Evolutionary conservation across 64 coral and sea anemone genomes (phyloP).

Genomic region (Porites australiensis): DNA sequence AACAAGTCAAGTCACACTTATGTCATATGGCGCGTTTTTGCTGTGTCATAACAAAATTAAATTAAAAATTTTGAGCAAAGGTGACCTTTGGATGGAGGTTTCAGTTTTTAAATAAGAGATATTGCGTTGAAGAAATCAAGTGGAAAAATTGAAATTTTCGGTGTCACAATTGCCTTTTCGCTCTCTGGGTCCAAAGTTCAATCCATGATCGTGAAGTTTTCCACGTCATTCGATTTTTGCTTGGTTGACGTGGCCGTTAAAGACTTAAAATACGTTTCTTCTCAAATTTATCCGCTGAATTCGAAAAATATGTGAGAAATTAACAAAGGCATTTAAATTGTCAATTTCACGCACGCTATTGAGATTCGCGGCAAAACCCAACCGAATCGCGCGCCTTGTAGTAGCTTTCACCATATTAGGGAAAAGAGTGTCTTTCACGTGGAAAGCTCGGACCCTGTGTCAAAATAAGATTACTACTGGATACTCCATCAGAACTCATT

Average conservation of each 20-base stretch:
- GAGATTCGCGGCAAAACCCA: neutral
- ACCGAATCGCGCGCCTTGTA: slow-evolving; percentile 22
- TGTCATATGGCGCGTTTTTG: too few relatives aligned
- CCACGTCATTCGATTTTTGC: slow-evolving; percentile 27
- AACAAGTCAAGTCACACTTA: too few relatives aligned
- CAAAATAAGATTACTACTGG: neutral
- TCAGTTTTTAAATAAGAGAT: neutral
- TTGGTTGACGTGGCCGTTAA: slow-evolving; percentile 32
- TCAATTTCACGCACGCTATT: neutral
- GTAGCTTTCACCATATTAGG: slow-evolving; percentile 55
- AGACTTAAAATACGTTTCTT: neutral
- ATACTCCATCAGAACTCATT: neutral
- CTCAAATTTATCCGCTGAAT: neutral
- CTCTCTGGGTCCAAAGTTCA: slow-evolving; percentile 26
- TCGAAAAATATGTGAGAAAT: neutral
- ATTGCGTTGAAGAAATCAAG: slow-evolving; percentile 6
- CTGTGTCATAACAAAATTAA: neutral
- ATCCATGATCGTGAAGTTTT: neutral
- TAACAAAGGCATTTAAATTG: neutral
- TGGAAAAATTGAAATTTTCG: neutral
- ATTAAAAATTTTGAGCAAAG: neutral
- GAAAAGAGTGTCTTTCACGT: slow-evolving; percentile 59
- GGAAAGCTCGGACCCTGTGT: slow-evolving; percentile 24
- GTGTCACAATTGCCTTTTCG: neutral
- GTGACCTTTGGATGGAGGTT: neutral